Base-by-base conservation (phyloP, 37 sponge, comb jelly and placozoan species). In the Axinella damicornis region DNA sequence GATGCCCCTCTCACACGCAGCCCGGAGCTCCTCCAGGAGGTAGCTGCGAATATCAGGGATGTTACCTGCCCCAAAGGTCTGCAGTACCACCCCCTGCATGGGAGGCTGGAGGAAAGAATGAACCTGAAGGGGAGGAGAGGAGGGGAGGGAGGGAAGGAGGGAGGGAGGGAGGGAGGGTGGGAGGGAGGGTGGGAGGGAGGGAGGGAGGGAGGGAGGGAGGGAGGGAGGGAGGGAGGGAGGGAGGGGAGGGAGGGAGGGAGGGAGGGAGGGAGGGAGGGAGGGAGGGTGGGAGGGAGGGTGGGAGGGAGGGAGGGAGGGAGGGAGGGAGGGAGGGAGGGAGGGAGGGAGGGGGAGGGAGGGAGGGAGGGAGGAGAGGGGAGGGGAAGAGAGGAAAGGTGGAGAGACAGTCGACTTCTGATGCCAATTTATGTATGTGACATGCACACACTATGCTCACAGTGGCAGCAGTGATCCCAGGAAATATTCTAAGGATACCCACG, bases 21-120 rank as follows among this genome's bases (percentile, higher is more conserved):
- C 74, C 73, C 79, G 78, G 31, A 99, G 72, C 71, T 85, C 97
- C 33, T 80, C 70, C 27, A 98, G 35, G 17, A 87, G 70, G 65
- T 84, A 65, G 16, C 75, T 52, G 6, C 68, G 53, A 2, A 22
- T 60, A 37, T 84, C 82, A 12, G 99, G 99, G 15, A 90, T 79
- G 54, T 99, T 99, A 27, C 99, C 99, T 80, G 87, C 82, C 17
- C 99, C 99, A 91, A 77, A 99, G 0, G 92, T 92, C 64, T 94
- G 92, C 68, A 96, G 73, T 14, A 99, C 87, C 27, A 92, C 95
- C 25, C 99, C 99, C 61, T 88, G 71, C 77, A 99, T 94, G 0
- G 99, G 99, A 9, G 95, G 94, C 79, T 86, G 90, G 19, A 99
- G 87, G 88, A 99, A 95, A 0, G 93, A 78, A 17, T 67, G 33